Evolutionary conservation across 2,888 invertebrate genomes (phyloP), one percentile per base, ranked within the genome.

Genomic region (Melanostoma scalare): DNA sequence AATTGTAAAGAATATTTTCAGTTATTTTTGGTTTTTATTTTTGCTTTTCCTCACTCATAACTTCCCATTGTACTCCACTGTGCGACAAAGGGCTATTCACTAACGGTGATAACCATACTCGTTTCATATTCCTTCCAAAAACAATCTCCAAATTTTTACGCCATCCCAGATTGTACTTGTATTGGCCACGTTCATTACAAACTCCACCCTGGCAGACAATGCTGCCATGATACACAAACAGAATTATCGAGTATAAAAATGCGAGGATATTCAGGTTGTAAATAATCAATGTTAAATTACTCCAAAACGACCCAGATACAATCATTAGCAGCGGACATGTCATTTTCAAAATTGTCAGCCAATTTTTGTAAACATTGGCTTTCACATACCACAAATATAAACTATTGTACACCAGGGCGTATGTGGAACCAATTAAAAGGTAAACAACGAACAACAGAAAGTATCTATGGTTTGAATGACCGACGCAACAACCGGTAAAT

Each of bases 401-500:
- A 9, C 94, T 92, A 89, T 97, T 96, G 86, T 94, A 95, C 88
- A 92, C 93, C 81, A 95, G 93, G 40, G 94, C 92, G 90, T 96
- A 96, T 0, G 93, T 55, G 85, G 95, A 94, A 2, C 95, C 94
- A 58, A 96, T 87, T 88, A 95, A 95, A 72, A 96, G 91, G 88
- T 97, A 95, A 42, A 95, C 89, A 0, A 96, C 92, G 89, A 97
- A 95, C 89, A 95, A 93, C 58, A 96, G 91, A 88, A 98, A 98
- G 90, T 95, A 97, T 88, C 98, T 93, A 86, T 96, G 95, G 91
- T 98, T 98, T 78, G 92, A 92, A 89, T 96, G 95, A 1, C 98
- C 98, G 53, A 98, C 92, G 89, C 98, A 98, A 88, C 95, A 95
- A 30, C 96, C 96, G 40, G 96, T 95, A 89, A 98, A 98, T 86